phyloP scores from a whole-genome alignment of 2,888 invertebrate genomes.

The Periphyllus acericola region DNA sequence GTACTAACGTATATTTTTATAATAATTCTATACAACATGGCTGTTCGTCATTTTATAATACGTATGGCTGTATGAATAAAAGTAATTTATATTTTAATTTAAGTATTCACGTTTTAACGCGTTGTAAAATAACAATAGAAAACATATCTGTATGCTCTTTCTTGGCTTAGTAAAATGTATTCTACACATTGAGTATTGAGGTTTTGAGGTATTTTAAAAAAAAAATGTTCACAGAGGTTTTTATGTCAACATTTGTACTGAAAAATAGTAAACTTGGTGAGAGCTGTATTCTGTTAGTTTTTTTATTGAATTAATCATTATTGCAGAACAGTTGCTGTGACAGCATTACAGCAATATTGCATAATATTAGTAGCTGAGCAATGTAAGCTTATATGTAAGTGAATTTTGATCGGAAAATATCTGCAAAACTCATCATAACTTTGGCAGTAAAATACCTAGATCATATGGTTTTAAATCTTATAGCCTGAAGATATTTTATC shows the following conservation, averaged over 20 bases:
- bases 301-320: no score
- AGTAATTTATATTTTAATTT: slow-evolving; percentile 23
- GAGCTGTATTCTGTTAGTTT: no score
- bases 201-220: background rate
- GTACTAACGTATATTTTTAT: background rate
- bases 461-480: no score
- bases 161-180: background rate
- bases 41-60: background rate
- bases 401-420: no score
- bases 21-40: background rate
- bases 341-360: no score
- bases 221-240: background rate
- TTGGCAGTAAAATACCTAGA: no score
- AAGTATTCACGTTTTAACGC: background rate
- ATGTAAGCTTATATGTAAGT: no score
- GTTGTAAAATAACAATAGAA: slow-evolving; percentile 13
- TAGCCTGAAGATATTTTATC: background rate
- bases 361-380: no score
- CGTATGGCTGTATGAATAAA: background rate
- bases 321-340: no score
- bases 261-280: background rate
- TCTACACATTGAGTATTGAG: no score
- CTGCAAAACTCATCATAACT: no score
- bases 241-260: background rate
- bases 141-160: background rate